Evolutionary conservation across 2,888 invertebrate genomes (phyloP), one percentile per base, ranked within the genome.

Genomic region (Tillus elongatus): DNA sequence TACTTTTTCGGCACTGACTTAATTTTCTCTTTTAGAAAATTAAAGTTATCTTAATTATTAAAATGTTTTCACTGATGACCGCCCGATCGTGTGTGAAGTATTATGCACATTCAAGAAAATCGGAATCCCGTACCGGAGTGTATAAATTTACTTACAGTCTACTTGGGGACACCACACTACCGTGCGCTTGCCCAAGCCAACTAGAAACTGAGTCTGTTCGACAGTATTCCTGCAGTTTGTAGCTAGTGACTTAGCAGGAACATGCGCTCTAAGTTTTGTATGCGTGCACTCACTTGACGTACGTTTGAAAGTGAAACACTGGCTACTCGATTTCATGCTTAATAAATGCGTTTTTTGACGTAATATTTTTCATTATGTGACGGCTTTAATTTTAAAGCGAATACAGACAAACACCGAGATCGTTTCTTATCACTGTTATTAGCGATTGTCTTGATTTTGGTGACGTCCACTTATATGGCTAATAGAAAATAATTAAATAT

Each of bases 141-240:
- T 6, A 19, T 19, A 6, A 19, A n/a, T 6, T 8, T 19, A n/a
- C 24, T 8, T 19, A 51, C 44, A 57, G 58, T 54, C 55, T 57
- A 55, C 60, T 60, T 60, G 64, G 62, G 58, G 62, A 63, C 63
- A 63, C 64, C 63, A 64, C 63, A 63, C 61, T 44, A 44, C 36
- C 56, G 63, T 65, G 65, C 64, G 65, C 64, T 64, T 60, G 62
- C 64, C 63, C 65, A 64, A 64, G 63, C 54, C 54, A 57, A 61
- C 63, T 63, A 52, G 53, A 59, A 57, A 61, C 63, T 62, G 57
- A 61, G 56, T 47, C 52, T 45, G 50, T 53, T 57, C 51, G 54
- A 54, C 58, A 47, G 53, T 53, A 54, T 55, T 57, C 56, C 57
- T 57, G 57, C 56, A 49, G 59, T 58, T 60, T 59, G 59, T 60